Evolutionary conservation across 64 coral and sea anemone species (phyloP), one percentile per base, ranked within the genome.

Genomic region (Actinia tenebrosa): DNA sequence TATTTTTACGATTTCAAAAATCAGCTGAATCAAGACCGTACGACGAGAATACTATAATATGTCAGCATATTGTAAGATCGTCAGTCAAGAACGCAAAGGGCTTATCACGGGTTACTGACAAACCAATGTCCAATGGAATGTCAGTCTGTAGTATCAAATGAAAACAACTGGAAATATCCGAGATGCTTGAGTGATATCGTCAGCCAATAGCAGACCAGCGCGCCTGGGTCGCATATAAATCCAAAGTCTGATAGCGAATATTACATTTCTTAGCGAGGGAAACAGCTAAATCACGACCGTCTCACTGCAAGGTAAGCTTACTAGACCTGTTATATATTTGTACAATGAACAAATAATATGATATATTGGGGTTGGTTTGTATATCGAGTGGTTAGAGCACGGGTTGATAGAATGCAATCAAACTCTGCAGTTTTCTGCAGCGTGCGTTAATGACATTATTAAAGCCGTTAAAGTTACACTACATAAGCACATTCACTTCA

Each of bases 161-260:
- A 81, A 53, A 81, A 81, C 79, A 81, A 81, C 79, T 81, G 79
- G 16, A 81, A 81, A 81, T 81, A 81, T n/a, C 50, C n/a, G 44
- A 81, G 44, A 81, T 81, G 79, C 79, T 81, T 81, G 79, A 52
- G 2, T 81, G 43, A 50, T 45, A 22, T 45, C 79, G 79, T 81
- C 17, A 81, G 5, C 79, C 79, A 81, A 81, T 81, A 81, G 79
- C 11, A 81, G 19, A 10, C 5, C 16, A 81, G 79, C 27, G 27
- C 44, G 19, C 14, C 10, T 25, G 3, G 53, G 7, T 22, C 3
- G 0, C 25, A 75, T 75, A 75, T 75, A 69, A n/a, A 27, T 75
- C 69, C 69, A 75, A 75, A 75, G 69, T 75, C 27, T 75, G 13
- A 27, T 37, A 10, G 10, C 63, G 26, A 9, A 75, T 26, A 75